These are phyloP conservation scores for Venturia canescens DNA, from an alignment of 1,140 invertebrate genomes.

Conservation along the genomic window DNA sequence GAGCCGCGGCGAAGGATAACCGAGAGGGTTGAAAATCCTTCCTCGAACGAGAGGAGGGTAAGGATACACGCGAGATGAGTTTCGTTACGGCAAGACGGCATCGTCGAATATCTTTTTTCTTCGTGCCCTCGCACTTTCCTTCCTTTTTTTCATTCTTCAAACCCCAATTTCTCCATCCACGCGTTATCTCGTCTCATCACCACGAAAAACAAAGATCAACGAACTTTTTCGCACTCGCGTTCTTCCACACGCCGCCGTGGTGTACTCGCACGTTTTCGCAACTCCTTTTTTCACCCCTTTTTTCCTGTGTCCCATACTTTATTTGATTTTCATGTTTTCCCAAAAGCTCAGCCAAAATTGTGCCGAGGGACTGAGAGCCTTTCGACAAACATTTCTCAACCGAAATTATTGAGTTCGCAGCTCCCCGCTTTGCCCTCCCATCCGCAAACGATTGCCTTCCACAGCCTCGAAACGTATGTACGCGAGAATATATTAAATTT, in stretches of 20 bases:
- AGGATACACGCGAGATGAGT: constrained; percentile 25
- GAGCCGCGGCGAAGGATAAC: neutral
- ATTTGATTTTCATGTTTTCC: too few species aligned
- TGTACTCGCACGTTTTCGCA: neutral
- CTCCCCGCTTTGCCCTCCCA: too few species aligned
- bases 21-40: constrained; percentile 28
- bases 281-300: neutral
- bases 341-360: too few species aligned
- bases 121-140: neutral
- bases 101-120: neutral
- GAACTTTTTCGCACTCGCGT: constrained; percentile 24
- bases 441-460: too few species aligned
- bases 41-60: neutral
- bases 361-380: too few species aligned
- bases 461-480: too few species aligned
- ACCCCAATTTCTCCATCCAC: neutral
- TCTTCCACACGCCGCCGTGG: neutral
- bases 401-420: too few species aligned
- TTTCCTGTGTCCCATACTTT: too few species aligned
- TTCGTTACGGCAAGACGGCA: constrained; percentile 23
- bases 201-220: neutral
- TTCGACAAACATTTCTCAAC: too few species aligned
- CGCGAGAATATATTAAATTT: too few species aligned
- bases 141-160: neutral
- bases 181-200: neutral